A percentile compares a stretch with the other conserved stretches of the same genome.
phyloP scores from a whole-genome alignment of 23 tunicate genomes.

The Pegea sp. region DNA sequence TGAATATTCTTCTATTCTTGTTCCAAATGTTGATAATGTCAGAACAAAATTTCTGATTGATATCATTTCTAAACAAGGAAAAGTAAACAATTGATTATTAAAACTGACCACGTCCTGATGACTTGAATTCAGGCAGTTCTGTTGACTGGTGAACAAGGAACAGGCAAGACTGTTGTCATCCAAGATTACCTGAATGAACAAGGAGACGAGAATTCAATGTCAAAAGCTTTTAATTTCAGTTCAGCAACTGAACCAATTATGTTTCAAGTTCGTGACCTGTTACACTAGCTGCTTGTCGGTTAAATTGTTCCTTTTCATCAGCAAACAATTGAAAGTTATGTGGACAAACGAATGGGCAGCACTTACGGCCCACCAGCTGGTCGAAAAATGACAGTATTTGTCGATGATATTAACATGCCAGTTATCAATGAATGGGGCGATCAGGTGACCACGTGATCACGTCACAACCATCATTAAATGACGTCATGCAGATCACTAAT shows the following conservation, averaged over 20 bases:
- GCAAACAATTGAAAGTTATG: conserved; percentile 92
- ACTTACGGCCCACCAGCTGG: conserved; percentile 99
- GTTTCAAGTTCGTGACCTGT: conserved; percentile 45
- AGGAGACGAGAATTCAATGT: conserved; percentile 74
- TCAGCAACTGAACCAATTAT: conserved; percentile 98
- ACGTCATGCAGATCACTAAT: conserved; percentile 92
- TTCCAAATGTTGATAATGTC: conserved; percentile 95
- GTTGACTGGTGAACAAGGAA: conserved; percentile 98
- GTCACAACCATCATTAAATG: too few species aligned
- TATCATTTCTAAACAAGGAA: conserved; percentile 77
- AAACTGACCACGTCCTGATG: background rate
- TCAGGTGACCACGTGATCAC: conserved; percentile 48
- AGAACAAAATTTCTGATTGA: conserved; percentile 93
- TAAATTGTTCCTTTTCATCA: conserved; percentile 3
- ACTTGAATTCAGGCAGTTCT: conserved; percentile 47
- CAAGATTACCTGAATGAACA: conserved; percentile 78
- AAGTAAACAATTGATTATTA: conserved; percentile 11
- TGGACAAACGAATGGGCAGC: conserved; percentile 97
- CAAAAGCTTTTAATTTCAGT: conserved; percentile 94
- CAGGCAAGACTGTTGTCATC: conserved; percentile 95
- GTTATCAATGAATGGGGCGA: conserved; percentile 99
- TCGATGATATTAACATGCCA: conserved; percentile 99
- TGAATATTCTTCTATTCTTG: conserved; percentile 83
- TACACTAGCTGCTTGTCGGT: background rate
- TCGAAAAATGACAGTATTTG: conserved; percentile 92